These are phyloP conservation scores for Halyomorpha halys DNA, from an alignment of 1,140 invertebrate species.

Conservation along the genomic window DNA sequence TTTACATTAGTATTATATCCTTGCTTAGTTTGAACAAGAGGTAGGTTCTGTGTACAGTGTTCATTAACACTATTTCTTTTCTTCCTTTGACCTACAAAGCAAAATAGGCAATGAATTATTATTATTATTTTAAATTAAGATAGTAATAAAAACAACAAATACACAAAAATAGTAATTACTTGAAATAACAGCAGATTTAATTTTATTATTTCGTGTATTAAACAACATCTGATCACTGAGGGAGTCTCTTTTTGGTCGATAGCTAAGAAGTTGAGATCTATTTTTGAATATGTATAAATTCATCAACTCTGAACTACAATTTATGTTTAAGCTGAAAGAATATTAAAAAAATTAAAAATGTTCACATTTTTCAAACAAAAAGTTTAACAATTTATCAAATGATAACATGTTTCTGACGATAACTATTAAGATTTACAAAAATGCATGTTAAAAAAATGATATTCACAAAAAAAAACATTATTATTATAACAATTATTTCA, in stretches of 20 bases:
- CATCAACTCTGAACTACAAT: conserved; percentile 41
- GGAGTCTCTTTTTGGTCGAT: conserved; percentile 35
- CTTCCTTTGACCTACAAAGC: conserved; percentile 9
- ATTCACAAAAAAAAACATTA: no score
- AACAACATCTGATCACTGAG: conserved; percentile 40
- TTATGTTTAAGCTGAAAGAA: conserved; percentile 43
- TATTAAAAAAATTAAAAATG: conserved; percentile 18
- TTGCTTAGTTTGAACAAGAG: conserved; percentile 33
- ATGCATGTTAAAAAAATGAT: no score
- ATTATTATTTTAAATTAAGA: not conserved
- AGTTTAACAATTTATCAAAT: no score
- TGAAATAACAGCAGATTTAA: not conserved
- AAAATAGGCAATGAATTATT: not conserved
- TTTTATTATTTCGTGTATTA: not conserved
- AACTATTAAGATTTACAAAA: no score
- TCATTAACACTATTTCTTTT: conserved; percentile 8
- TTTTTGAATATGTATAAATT: conserved; percentile 44
- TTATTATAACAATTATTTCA: no score
- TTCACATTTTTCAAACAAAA: not conserved
- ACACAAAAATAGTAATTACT: not conserved
- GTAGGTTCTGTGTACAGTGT: conserved; percentile 14
- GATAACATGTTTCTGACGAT: no score
- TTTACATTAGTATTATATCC: conserved; percentile 47
- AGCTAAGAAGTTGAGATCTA: conserved; percentile 31
- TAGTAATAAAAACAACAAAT: not conserved